These are phyloP conservation scores for Anthopleura sola DNA, from an alignment of 64 coral and sea anemone species.

Conservation along the genomic window DNA sequence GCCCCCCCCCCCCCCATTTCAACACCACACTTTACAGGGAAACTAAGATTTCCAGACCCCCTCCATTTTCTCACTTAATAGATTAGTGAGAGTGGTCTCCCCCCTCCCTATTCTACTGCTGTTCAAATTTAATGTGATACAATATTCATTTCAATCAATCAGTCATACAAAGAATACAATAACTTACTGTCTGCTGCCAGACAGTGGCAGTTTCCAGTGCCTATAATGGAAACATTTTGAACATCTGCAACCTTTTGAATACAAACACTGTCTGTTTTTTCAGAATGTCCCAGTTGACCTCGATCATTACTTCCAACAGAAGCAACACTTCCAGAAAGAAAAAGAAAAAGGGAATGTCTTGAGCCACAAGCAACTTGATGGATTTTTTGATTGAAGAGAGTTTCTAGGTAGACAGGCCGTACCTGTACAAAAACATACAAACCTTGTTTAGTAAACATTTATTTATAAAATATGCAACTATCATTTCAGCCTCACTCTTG, in stretches of 20 bases:
- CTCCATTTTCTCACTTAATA: too few species aligned
- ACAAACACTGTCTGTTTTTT: conserved; percentile 58
- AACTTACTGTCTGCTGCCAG: conserved; percentile 89
- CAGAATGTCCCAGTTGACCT: conserved; percentile 81
- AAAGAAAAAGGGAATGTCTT: conserved; percentile 90
- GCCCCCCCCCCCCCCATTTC: too few species aligned
- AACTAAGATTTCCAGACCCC: too few species aligned
- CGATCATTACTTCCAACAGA: conserved; percentile 85
- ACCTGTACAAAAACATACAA: conserved; percentile 33
- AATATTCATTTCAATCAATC: too few species aligned
- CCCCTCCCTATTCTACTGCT: too few species aligned
- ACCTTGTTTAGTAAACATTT: too few species aligned
- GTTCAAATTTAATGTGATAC: too few species aligned
- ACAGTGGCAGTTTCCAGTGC: conserved; percentile 84
- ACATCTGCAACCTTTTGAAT: conserved; percentile 60
- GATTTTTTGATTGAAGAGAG: conserved; percentile 68
- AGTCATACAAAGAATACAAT: background rate
- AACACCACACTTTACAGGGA: too few species aligned
- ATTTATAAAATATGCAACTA: too few species aligned
- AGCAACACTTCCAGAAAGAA: conserved; percentile 67
- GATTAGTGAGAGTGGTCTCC: too few species aligned
- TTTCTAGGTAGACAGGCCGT: conserved; percentile 77
- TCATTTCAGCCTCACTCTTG: too few species aligned
- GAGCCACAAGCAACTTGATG: conserved; percentile 89
- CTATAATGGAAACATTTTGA: conserved; percentile 51